Percentiles rank a stretch among this genome's conserved stretches.
Evolutionary conservation across 2,797 vertebrate genomes (phyloP).

Genomic region (Avahi laniger): DNA sequence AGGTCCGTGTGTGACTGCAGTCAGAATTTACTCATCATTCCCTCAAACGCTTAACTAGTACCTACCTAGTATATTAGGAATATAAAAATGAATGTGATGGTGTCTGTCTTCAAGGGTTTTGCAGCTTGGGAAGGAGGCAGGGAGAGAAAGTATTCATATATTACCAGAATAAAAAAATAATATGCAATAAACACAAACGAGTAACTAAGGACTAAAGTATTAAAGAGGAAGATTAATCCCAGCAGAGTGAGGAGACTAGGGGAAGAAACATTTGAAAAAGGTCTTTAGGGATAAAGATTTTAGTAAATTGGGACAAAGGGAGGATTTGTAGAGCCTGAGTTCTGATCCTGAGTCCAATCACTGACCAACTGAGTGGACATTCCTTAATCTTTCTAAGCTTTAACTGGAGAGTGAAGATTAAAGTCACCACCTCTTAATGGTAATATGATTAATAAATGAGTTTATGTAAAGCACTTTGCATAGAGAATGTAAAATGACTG

Average conservation of each 20-base stretch:
- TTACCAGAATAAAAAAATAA: not conserved
- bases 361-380: not conserved
- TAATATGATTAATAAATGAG: not conserved
- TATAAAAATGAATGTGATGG: not conserved
- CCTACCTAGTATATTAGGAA: not conserved
- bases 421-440: not conserved
- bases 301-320: not conserved
- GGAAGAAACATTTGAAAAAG: not conserved
- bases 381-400: not conserved
- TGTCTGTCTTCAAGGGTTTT: not conserved
- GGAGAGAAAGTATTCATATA: not conserved
- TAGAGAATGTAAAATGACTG: not conserved
- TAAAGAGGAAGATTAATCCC: not conserved
- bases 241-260: not conserved
- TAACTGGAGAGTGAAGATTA: not conserved
- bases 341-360: not conserved
- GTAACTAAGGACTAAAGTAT: not conserved
- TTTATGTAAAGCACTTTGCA: not conserved
- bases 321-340: not conserved
- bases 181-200: not conserved
- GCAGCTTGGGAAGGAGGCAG: not conserved
- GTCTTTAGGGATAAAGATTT: not conserved
- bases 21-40: not conserved
- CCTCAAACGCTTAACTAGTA: not conserved
- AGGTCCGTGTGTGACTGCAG: not conserved